Evolutionary conservation across 2,888 invertebrate species (phyloP).

Genomic region (Hypomecis punctinalis): DNA sequence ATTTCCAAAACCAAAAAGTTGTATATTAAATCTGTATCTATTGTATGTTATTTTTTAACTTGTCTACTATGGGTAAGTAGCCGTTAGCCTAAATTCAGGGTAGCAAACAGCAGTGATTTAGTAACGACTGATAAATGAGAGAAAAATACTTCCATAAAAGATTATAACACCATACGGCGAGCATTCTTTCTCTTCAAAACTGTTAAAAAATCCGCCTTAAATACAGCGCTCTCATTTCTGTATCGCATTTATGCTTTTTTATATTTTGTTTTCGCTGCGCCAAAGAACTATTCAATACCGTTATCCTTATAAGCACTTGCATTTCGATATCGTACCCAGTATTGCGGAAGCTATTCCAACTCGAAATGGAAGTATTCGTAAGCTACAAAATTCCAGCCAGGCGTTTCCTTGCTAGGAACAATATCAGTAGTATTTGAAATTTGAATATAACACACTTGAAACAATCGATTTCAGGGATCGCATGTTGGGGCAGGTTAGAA

Average conservation of each 20-base stretch:
- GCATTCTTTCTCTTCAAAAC: no score
- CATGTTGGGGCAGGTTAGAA: neutral
- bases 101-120: no score
- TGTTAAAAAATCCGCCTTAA: no score
- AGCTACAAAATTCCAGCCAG: slow-evolving; percentile 14
- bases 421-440: slow-evolving; percentile 16
- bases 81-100: no score
- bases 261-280: neutral
- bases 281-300: slow-evolving; percentile 15
- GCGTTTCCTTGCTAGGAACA: slow-evolving; percentile 18
- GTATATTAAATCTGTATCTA: no score
- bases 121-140: no score
- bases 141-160: no score
- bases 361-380: slow-evolving; percentile 13
- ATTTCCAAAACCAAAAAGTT: no score
- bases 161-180: no score
- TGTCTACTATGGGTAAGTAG: no score
- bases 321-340: slow-evolving; percentile 15
- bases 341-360: slow-evolving; percentile 17
- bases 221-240: no score
- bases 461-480: slow-evolving; percentile 1
- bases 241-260: neutral
- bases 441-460: slow-evolving; percentile 14
- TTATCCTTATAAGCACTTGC: slow-evolving; percentile 14
- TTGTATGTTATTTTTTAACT: no score